Evolutionary conservation across 2,113 vertebrate genomes (phyloP).

Genomic region (Ctenomys sociabilis): DNA sequence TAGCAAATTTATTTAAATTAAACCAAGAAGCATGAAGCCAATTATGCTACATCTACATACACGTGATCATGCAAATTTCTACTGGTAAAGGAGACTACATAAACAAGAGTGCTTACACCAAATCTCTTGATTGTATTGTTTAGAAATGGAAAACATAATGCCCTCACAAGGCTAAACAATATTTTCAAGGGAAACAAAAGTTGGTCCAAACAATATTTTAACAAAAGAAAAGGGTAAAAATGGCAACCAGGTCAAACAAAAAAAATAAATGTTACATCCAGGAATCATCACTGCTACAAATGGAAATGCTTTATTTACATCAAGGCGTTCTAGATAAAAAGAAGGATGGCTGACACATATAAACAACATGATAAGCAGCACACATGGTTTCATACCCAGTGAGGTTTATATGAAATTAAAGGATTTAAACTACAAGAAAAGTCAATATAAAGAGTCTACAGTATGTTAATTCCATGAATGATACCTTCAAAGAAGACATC

Average conservation of each 20-base stretch:
- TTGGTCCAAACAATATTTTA: neutral
- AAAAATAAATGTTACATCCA: neutral
- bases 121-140: neutral
- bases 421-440: constrained; percentile 49
- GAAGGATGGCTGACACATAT: neutral
- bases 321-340: neutral
- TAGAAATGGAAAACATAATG: neutral
- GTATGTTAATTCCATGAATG: constrained; percentile 27
- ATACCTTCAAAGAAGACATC: neutral
- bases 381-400: constrained; percentile 41
- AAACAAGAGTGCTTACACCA: neutral
- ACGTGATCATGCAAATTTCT: neutral
- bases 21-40: neutral
- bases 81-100: neutral
- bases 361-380: neutral
- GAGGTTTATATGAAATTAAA: constrained; percentile 2
- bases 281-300: neutral
- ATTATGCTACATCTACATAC: neutral
- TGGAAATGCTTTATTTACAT: neutral
- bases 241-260: neutral
- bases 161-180: neutral
- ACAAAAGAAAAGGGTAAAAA: neutral
- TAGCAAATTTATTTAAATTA: neutral
- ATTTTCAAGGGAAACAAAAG: neutral
- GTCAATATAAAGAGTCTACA: constrained; percentile 16